Evolutionary conservation across 2,113 vertebrate species (phyloP).

Genomic region (Columbina picui): DNA sequence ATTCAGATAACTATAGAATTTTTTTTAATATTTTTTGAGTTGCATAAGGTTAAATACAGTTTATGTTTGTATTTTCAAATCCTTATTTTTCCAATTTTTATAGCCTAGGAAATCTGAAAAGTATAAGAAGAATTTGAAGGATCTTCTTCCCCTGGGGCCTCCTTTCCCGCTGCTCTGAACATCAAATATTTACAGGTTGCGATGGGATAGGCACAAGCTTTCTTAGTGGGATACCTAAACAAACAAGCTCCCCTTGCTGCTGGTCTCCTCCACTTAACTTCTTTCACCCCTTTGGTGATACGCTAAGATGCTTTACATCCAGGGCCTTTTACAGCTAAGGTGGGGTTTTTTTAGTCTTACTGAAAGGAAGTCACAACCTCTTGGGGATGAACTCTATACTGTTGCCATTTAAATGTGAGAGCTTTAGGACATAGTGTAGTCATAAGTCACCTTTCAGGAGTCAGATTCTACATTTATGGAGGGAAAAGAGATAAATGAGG

Average conservation of each 20-base stretch:
- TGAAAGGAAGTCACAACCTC: background rate
- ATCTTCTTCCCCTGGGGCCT: background rate
- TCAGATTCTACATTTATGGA: background rate
- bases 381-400: background rate
- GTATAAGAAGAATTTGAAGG: background rate
- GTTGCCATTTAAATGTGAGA: background rate
- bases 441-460: background rate
- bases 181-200: fast-evolving
- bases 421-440: background rate
- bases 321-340: background rate
- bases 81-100: background rate
- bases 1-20: background rate
- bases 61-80: background rate
- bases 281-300: background rate
- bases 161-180: background rate
- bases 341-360: background rate
- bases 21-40: too few species aligned
- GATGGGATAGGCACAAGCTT: background rate
- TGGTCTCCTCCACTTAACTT: background rate
- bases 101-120: background rate
- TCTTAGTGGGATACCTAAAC: background rate
- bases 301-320: background rate
- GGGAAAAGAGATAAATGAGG: background rate
- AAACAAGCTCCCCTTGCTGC: fast-evolving
- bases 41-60: background rate